Conservation (phyloP, 2,888 invertebrate genomes). For the Cephonodes hylas region DNA sequence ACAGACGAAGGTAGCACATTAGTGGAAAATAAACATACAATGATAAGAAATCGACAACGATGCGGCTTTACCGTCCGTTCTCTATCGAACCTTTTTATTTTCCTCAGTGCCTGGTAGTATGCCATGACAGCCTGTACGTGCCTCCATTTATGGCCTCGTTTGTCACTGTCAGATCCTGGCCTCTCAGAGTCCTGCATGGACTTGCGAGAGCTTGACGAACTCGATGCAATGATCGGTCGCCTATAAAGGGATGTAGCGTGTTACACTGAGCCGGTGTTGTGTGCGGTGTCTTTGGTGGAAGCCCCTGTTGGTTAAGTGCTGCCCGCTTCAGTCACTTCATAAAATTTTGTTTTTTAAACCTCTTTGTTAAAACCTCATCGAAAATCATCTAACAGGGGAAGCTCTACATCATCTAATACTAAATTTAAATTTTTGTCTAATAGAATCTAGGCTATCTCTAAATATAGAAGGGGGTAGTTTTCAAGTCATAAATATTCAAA, state of each 20-base stretch:
- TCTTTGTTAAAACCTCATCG: no score
- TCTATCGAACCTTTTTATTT: slow-evolving; percentile 91
- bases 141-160: slow-evolving; percentile 88
- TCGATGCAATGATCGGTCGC: slow-evolving; percentile 77
- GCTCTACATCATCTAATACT: not conserved
- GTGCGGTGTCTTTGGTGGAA: slow-evolving; percentile 48
- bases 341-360: not conserved
- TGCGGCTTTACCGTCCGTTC: slow-evolving; percentile 59
- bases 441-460: not conserved
- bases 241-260: slow-evolving; percentile 73
- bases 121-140: slow-evolving; percentile 94
- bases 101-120: slow-evolving; percentile 93
- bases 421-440: not conserved
- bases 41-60: slow-evolving; percentile 66
- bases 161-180: slow-evolving; percentile 68
- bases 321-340: slow-evolving; percentile 34
- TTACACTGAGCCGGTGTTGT: slow-evolving; percentile 56
- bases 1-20: slow-evolving; percentile 70
- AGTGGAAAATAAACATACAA: slow-evolving; percentile 73
- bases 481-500: not conserved
- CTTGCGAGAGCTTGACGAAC: slow-evolving; percentile 73
- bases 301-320: slow-evolving; percentile 38
- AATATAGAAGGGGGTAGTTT: not conserved
- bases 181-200: slow-evolving; percentile 69
- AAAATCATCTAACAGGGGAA: not conserved